phyloP scores from a whole-genome alignment of 2,888 invertebrate species.

The Spilarctia lutea region DNA sequence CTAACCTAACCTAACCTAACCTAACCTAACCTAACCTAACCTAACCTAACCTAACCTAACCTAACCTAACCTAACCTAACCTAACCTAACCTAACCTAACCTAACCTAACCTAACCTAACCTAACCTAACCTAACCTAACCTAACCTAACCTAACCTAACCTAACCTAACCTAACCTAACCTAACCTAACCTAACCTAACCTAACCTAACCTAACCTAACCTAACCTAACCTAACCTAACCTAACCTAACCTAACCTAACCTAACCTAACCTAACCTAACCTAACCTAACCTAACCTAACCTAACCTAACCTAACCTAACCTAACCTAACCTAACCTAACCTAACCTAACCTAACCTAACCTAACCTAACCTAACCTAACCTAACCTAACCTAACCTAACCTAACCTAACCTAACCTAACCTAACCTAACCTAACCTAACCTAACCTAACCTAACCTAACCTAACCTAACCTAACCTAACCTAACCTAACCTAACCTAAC shows the following conservation, averaged over 20 bases:
- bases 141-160: conserved; percentile 22
- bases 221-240: conserved; percentile 22
- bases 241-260: conserved; percentile 22
- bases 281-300: conserved; percentile 21
- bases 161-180: conserved; percentile 22
- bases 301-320: conserved; percentile 22
- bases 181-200: conserved; percentile 19
- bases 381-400: conserved; percentile 23
- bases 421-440: conserved; percentile 23
- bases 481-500: conserved; percentile 23
- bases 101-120: conserved; percentile 21
- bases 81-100: conserved; percentile 22
- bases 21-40: conserved; percentile 19
- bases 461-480: conserved; percentile 23
- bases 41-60: conserved; percentile 22
- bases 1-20: conserved; percentile 17
- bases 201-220: conserved; percentile 22
- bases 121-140: conserved; percentile 21
- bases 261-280: conserved; percentile 22
- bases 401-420: conserved; percentile 23
- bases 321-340: conserved; percentile 22
- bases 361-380: conserved; percentile 22
- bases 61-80: conserved; percentile 22
- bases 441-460: conserved; percentile 23
- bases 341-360: conserved; percentile 22